These are phyloP conservation scores for Carposina sasakii DNA, from an alignment of 1,140 invertebrate genomes.

Conservation along the genomic window DNA sequence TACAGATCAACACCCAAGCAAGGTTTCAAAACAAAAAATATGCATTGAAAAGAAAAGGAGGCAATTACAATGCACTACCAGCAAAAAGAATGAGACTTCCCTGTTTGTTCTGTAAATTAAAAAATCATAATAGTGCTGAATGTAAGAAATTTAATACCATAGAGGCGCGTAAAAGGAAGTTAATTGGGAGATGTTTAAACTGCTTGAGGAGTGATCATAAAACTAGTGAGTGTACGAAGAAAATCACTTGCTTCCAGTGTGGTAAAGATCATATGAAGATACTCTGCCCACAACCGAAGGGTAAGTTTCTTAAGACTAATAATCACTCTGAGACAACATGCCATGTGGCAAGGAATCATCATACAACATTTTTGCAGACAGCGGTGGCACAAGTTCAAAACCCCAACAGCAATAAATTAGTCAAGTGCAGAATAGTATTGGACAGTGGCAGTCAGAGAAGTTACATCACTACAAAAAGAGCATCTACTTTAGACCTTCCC, in stretches of 20 bases:
- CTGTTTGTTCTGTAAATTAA: neutral
- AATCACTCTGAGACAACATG: neutral
- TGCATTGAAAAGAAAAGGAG: neutral
- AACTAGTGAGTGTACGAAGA: neutral
- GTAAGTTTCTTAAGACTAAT: neutral
- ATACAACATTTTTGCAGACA: neutral
- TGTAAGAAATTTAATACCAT: neutral
- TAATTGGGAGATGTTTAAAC: neutral
- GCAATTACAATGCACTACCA: neutral
- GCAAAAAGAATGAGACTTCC: neutral
- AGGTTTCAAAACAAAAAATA: neutral
- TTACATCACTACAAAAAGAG: constrained; percentile 3
- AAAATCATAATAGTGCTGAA: neutral
- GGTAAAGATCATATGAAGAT: neutral
- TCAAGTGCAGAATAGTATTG: neutral
- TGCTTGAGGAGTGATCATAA: neutral
- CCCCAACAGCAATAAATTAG: neutral
- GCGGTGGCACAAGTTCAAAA: neutral
- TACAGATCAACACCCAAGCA: neutral
- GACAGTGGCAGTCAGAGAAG: constrained; percentile 1
- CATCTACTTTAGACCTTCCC: neutral
- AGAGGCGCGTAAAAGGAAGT: neutral
- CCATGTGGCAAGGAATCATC: no score
- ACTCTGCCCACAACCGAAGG: neutral
- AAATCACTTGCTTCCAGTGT: neutral